These are phyloP conservation scores for Solea senegalensis DNA, from an alignment of 2,113 vertebrate species.

Conservation along the genomic window DNA sequence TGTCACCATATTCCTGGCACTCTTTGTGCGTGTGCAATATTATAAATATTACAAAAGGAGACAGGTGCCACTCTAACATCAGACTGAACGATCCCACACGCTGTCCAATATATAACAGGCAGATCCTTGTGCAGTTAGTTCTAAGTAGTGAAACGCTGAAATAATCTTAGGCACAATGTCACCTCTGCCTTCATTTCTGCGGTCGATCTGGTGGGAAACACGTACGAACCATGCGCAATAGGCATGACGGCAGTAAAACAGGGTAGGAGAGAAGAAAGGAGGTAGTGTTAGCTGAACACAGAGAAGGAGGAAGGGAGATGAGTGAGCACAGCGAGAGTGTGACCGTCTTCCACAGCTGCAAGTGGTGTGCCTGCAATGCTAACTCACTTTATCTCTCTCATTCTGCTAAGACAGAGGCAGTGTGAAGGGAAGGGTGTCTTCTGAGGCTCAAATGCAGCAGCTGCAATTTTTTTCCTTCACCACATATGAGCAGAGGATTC, in stretches of 20 bases:
- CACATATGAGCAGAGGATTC: background rate
- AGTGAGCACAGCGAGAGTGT: constrained; percentile 42
- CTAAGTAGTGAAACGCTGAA: background rate
- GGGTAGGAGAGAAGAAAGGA: constrained; percentile 48
- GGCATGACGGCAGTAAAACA: constrained; percentile 5
- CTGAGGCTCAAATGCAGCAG: constrained; percentile 26
- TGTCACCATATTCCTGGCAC: background rate
- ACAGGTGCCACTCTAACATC: too few species aligned
- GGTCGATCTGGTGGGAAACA: constrained; percentile 7
- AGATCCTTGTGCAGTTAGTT: too few species aligned
- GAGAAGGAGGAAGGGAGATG: constrained; percentile 29
- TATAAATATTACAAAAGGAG: too few species aligned
- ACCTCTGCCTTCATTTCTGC: constrained; percentile 1
- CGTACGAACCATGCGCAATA: background rate
- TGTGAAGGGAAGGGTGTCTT: constrained; percentile 23
- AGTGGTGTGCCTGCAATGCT: constrained; percentile 75
- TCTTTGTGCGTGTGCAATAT: background rate
- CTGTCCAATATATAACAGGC: too few species aligned
- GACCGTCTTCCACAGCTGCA: constrained; percentile 68
- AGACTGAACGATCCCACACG: too few species aligned
- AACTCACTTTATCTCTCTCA: constrained; percentile 62
- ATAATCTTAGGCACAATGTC: background rate
- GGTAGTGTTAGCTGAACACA: constrained; percentile 45
- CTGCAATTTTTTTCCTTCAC: constrained; percentile 16
- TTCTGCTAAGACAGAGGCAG: constrained; percentile 46